phyloP scores from a whole-genome alignment of 2,797 vertebrate species.

The Choloepus didactylus region DNA sequence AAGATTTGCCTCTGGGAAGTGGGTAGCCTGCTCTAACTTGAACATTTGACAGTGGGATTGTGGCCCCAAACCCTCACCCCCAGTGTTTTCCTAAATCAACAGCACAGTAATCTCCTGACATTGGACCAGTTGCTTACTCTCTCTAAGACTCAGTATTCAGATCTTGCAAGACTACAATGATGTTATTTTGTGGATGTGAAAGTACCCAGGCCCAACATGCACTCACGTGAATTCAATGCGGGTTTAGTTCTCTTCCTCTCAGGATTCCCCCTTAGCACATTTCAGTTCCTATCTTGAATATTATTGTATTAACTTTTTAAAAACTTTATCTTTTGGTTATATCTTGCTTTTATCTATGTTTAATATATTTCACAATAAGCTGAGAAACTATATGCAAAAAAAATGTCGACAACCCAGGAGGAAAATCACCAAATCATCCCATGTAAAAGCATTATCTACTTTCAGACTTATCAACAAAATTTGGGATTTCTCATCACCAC shows the following conservation, averaged over 20 bases:
- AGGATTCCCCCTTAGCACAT: background rate
- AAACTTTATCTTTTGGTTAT: background rate
- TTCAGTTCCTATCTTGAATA: background rate
- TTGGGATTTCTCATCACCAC: background rate
- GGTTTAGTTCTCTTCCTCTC: background rate
- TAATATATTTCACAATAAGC: background rate
- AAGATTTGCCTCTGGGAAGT: background rate
- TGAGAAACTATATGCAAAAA: background rate
- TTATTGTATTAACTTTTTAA: background rate
- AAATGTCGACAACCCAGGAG: background rate
- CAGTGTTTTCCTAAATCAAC: background rate
- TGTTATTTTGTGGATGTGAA: background rate
- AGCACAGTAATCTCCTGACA: background rate
- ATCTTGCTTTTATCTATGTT: background rate
- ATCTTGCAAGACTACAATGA: background rate
- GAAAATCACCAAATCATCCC: background rate
- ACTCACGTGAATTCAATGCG: accelerated
- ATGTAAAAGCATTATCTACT: background rate
- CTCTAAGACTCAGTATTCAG: background rate
- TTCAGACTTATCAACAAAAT: background rate
- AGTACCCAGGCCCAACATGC: background rate
- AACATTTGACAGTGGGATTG: background rate
- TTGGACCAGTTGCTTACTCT: background rate
- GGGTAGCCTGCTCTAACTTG: background rate
- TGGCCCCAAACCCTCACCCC: background rate